Conservation (phyloP, 2,797 vertebrate genomes). For the Brachymystax lenok region DNA sequence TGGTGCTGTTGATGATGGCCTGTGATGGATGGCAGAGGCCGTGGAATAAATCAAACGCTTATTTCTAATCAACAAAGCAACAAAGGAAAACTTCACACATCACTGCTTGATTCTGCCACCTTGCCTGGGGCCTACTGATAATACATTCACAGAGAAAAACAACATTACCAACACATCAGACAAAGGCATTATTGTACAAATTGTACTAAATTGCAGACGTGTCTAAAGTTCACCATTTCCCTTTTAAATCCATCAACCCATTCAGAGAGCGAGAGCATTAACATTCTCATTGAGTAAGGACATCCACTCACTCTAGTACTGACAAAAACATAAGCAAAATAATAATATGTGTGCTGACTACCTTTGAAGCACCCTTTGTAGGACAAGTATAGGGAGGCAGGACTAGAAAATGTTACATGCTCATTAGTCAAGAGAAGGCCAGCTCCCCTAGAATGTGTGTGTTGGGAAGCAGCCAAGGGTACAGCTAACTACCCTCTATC, state of each 20-base stretch:
- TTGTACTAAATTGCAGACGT: background rate
- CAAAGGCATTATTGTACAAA: constrained; percentile 1
- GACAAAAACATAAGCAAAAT: background rate
- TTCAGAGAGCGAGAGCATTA: background rate
- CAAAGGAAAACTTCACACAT: background rate
- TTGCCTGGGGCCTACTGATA: background rate
- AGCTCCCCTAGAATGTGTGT: background rate
- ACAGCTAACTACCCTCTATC: background rate
- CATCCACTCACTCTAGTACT: background rate
- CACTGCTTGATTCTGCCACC: background rate
- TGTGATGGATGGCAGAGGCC: constrained; percentile 45
- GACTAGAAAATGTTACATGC: background rate
- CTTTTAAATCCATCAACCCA: background rate
- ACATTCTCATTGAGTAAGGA: background rate
- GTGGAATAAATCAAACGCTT: background rate
- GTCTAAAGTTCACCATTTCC: background rate
- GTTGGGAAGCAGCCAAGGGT: too few species aligned
- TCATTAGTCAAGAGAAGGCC: background rate
- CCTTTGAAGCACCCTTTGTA: background rate
- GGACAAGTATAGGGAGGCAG: background rate
- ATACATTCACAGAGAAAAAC: constrained; percentile 14
- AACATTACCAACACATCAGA: constrained; percentile 6
- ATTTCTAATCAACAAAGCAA: background rate
- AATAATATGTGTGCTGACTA: background rate
- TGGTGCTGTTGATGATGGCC: constrained; percentile 97